A percentile compares a stretch with the other conserved stretches of the same genome.
Evolutionary conservation across 1,140 invertebrate species (phyloP).

Genomic region (Bathynomus jamesi): DNA sequence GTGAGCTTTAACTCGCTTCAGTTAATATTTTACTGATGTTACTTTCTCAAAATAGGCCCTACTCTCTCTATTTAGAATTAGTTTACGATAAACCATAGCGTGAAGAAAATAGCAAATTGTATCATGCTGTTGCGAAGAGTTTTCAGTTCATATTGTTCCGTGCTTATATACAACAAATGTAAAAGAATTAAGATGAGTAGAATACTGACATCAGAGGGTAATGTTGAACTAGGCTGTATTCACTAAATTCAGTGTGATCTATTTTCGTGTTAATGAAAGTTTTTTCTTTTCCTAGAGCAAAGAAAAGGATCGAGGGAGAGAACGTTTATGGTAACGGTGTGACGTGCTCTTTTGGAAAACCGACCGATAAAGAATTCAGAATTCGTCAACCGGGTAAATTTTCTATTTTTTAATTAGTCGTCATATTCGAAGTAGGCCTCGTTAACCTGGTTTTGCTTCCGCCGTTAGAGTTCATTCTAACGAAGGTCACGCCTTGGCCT

Average conservation of each 20-base stretch:
- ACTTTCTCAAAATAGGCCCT: too few relatives aligned
- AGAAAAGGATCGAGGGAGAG: conserved; percentile 75
- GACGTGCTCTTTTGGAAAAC: conserved; percentile 44
- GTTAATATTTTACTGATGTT: too few relatives aligned
- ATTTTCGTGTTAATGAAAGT: conserved; percentile 12
- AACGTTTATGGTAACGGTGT: conserved; percentile 73
- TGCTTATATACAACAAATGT: too few relatives aligned
- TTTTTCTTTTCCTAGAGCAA: conserved; percentile 54
- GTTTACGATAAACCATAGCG: too few relatives aligned
- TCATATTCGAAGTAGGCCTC: too few relatives aligned
- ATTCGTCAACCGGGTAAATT: not conserved
- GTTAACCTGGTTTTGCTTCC: too few relatives aligned
- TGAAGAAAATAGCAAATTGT: not conserved
- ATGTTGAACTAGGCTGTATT: not conserved
- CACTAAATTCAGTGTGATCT: conserved; percentile 3
- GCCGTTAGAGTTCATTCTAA: too few relatives aligned
- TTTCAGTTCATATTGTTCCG: too few relatives aligned
- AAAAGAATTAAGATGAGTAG: not conserved
- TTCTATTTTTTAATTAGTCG: not conserved
- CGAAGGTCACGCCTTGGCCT: too few relatives aligned
- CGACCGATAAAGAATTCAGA: conserved; percentile 10
- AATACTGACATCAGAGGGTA: not conserved
- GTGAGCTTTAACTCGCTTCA: too few relatives aligned
- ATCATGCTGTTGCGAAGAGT: too few relatives aligned
- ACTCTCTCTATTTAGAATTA: too few relatives aligned